Base-by-base conservation (phyloP, 2,113 vertebrate species). In the Riparia riparia region DNA sequence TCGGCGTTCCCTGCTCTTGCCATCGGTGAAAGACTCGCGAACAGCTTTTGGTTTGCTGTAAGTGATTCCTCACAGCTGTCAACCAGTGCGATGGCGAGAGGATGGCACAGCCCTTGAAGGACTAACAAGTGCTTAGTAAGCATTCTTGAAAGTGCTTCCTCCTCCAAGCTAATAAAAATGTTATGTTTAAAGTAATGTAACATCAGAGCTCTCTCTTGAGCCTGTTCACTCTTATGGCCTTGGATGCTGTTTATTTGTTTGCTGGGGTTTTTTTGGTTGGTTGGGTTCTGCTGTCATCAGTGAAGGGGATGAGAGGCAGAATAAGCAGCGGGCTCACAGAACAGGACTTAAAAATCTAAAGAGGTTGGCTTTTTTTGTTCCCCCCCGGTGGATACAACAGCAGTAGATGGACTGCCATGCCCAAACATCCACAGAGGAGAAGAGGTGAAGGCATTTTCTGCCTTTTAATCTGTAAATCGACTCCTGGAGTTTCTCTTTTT, bases 401-500 rank as follows among this genome's bases (percentile, higher is more conserved):
- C 39, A 69, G 45, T 24, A 82, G 37, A 65, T 13, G 16, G 3
- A 17, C 14, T 22, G 21, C 58, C 16, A 7, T 37, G 41, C 29
- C 34, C 44, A 42, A 70, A 64, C 3, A 9, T 11, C 28, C 39
- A 58, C 2, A 7, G 8, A 4, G 12, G n/a, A 73, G 57, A 82
- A n/a, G 47, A 60, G 14, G 8, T n/a, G 8, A 77, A 63, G 31
- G 13, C 7, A 6, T 76, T 45, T 82, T 56, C 29, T 79, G 19
- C 24, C 41, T 57, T 81, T 21, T n/a, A 6, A 60, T 41, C 58
- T 31, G 13, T 37, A 53, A 71, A 31, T 1, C 0, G 0, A 37
- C 3, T 18, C 24, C 54, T 89, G 50, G 21, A 77, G 31, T 32
- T 49, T 57, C 25, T 80, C 34, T 24, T 73, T 85, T 81, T 41